Conservation (phyloP, 2,888 invertebrate species). For the Drosophila acutilabella region DNA sequence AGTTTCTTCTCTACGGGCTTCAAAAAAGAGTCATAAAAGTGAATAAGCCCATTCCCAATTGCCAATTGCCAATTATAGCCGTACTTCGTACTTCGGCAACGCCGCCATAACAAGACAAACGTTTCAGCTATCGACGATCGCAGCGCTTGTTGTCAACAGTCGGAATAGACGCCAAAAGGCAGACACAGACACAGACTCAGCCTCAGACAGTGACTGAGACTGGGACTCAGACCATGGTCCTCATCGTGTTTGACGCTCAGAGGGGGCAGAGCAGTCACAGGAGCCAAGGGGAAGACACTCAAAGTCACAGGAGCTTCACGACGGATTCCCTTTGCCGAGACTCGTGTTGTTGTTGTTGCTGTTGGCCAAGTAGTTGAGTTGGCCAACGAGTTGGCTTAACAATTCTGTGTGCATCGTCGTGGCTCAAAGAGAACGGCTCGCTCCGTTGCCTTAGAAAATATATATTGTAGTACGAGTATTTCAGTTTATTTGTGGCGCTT, state of each 20-base stretch:
- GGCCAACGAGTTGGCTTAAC: conserved; percentile 23
- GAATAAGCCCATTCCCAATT: conserved; percentile 76
- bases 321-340: conserved; percentile 45
- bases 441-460: conserved; percentile 63
- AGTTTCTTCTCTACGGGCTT: no score
- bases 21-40: conserved; percentile 75
- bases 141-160: conserved; percentile 62
- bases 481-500: conserved; percentile 76
- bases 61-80: conserved; percentile 63
- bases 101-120: conserved; percentile 69
- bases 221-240: neutral
- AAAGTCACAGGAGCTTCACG: conserved; percentile 49
- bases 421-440: conserved; percentile 51
- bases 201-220: neutral
- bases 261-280: conserved; percentile 29
- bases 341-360: neutral
- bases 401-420: conserved; percentile 51
- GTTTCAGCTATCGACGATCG: conserved; percentile 78
- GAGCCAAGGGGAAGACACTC: conserved; percentile 13
- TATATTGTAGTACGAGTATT: conserved; percentile 34
- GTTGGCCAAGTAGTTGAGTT: conserved; percentile 1
- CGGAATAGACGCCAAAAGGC: conserved; percentile 39
- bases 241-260: neutral
- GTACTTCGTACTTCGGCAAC: conserved; percentile 59
- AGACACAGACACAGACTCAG: conserved; percentile 11